Percentiles rank a stretch among this genome's conserved stretches.
phyloP scores from a whole-genome alignment of 1,140 invertebrate genomes.

The Drosophila tani region DNA sequence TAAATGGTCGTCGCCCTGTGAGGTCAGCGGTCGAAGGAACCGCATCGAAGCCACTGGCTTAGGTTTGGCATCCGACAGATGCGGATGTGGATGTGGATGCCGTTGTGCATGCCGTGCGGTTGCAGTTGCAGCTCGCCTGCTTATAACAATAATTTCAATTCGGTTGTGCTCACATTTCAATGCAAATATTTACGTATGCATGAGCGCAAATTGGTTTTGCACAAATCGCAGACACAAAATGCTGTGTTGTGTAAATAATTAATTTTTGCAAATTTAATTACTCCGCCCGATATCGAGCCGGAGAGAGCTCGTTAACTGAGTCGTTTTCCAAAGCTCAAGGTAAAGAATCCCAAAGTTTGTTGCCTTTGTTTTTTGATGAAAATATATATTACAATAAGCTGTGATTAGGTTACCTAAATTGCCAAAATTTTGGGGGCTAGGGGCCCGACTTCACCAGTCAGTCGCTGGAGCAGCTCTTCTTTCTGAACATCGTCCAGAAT shows the following conservation, averaged over 20 bases:
- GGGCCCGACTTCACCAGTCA: too few relatives aligned
- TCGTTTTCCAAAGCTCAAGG: background rate
- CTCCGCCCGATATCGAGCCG: slow-evolving; percentile 24
- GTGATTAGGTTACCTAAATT: too few relatives aligned
- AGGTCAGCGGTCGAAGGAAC: slow-evolving; percentile 37
- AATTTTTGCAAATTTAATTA: slow-evolving; percentile 77
- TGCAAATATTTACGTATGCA: slow-evolving; percentile 73
- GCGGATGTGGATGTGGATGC: slow-evolving; percentile 1
- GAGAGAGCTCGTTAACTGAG: background rate
- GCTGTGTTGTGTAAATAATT: slow-evolving; percentile 68
- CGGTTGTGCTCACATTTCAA: slow-evolving; percentile 65
- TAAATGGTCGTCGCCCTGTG: slow-evolving; percentile 40
- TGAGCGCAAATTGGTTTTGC: slow-evolving; percentile 73
- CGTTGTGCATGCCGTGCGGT: slow-evolving; percentile 34
- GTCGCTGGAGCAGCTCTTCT: too few relatives aligned
- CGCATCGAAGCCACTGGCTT: slow-evolving; percentile 43
- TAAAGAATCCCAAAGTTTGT: too few relatives aligned
- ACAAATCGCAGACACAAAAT: slow-evolving; percentile 41
- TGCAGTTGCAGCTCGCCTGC: slow-evolving; percentile 10
- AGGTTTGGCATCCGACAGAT: slow-evolving; percentile 23
- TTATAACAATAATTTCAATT: slow-evolving; percentile 65
- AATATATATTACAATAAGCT: too few relatives aligned
- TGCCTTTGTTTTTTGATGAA: too few relatives aligned
- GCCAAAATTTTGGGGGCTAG: too few relatives aligned
- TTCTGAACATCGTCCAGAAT: too few relatives aligned